phyloP scores from a whole-genome alignment of 2,797 vertebrate genomes.

The Brachymystax lenok region DNA sequence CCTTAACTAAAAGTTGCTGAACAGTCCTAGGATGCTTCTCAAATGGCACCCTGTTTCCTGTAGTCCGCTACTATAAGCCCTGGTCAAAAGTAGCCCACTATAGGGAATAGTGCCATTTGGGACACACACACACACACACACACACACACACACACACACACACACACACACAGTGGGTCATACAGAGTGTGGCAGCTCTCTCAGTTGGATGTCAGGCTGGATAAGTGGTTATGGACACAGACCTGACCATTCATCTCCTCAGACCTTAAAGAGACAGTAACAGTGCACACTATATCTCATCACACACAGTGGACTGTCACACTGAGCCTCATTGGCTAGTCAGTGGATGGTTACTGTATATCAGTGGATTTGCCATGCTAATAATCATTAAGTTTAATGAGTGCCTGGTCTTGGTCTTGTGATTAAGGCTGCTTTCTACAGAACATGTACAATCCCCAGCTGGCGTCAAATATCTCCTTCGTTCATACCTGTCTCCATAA shows the following conservation, averaged over 20 bases:
- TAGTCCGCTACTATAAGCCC: neutral
- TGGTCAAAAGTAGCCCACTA: neutral
- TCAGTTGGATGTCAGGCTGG: neutral
- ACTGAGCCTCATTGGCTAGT: neutral
- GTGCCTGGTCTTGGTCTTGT: neutral
- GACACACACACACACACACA: neutral
- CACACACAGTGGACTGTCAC: neutral
- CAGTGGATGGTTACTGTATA: neutral
- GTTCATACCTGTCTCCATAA: neutral
- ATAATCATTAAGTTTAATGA: neutral
- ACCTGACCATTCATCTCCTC: slow-evolving; percentile 1
- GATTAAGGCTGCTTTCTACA: too few species aligned
- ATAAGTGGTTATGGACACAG: slow-evolving; percentile 2
- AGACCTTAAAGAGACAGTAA: neutral
- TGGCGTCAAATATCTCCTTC: neutral
- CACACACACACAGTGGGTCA: neutral
- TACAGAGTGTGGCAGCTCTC: slow-evolving; percentile 5
- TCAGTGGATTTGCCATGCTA: neutral
- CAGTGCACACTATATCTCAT: neutral
- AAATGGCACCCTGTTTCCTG: neutral
- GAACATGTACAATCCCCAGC: too few species aligned
- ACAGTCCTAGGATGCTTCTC: neutral
- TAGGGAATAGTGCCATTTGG: too few species aligned
- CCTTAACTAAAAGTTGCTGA: neutral
- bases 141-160: too few species aligned